Evolutionary conservation across 1,140 invertebrate species (phyloP), one percentile per base, ranked within the genome.

Genomic region (Cydia fagiglandana): DNA sequence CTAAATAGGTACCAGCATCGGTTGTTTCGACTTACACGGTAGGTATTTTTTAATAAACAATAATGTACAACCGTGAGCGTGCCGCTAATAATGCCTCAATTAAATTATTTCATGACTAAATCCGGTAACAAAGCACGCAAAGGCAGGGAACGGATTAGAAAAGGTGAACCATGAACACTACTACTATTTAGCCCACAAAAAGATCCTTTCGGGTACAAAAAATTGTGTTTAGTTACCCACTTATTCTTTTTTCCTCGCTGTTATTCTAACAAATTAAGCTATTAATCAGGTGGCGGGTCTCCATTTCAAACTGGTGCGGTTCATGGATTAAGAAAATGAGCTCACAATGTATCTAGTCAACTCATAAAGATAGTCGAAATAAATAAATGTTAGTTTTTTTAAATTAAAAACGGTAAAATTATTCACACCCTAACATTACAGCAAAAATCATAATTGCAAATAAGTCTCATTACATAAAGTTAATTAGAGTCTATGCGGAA

Each of bases 201-300:
- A 50, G 45, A 7, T 28, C 24, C 20, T 53, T 17, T 28, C 73
- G 73, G 38, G 20, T 28, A 53, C 4, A 47, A 56, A 53, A 73
- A 73, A 73, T 45, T 24, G 73, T 77, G 73, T 78, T n/a, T n/a
- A n/a, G n/a, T 80, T 78, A 47, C 12, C 12, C 45, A 79, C 75
- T 77, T 77, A 75, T 81, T 56, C 15, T 50, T 75, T 73, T 50
- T 38, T 73, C 34, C 15, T 4, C 10, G 70, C 78, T 75, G 68
- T 82, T 81, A 77, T 80, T 81, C 78, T 80, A 77, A 84, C 80
- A 84, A 85, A 85, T 85, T 85, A 81, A 78, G 80, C 79, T 64
- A 85, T 86, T 81, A 83, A 85, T 85, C 81, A 85, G 75, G 64
- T 74, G 73, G 75, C 78, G 79, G 80, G 77, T 83, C 83, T 83